Percentiles rank a stretch among this genome's conserved stretches.
Evolutionary conservation across 1,140 invertebrate species (phyloP).

Genomic region (Scaptomyza montana): DNA sequence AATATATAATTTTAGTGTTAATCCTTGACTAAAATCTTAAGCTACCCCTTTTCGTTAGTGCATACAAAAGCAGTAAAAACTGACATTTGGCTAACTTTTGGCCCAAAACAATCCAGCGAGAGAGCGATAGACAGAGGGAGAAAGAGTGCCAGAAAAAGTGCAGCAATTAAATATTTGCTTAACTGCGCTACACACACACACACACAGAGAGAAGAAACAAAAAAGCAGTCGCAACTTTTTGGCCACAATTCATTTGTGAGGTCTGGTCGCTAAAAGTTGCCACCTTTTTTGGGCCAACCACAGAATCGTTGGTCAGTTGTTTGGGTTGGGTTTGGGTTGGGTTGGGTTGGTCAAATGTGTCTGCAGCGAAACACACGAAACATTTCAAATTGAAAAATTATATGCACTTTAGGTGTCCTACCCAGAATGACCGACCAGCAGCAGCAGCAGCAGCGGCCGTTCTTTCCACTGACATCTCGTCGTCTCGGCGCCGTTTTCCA

Average conservation of each 20-base stretch:
- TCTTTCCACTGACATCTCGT: constrained; percentile 35
- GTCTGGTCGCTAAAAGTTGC: constrained; percentile 50
- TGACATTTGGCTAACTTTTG: constrained; percentile 69
- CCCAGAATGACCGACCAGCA: too few species aligned
- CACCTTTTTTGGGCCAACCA: constrained; percentile 61
- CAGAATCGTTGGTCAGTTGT: constrained; percentile 43
- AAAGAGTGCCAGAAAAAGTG: constrained; percentile 67
- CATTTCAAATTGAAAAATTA: constrained; percentile 83
- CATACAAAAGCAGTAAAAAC: neutral
- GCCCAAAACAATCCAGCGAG: constrained; percentile 35
- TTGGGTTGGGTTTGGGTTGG: too few species aligned
- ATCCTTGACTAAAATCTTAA: too few species aligned
- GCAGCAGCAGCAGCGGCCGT: constrained; percentile 1
- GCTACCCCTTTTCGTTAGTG: neutral
- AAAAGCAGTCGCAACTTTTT: constrained; percentile 64
- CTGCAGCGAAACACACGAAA: constrained; percentile 43
- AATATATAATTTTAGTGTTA: too few species aligned
- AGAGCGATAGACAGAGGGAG: too few species aligned
- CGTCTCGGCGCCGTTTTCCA: constrained; percentile 64
- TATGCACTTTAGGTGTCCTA: constrained; percentile 81
- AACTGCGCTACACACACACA: constrained; percentile 59
- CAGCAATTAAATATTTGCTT: constrained; percentile 84
- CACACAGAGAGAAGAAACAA: constrained; percentile 14
- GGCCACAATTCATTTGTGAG: constrained; percentile 78
- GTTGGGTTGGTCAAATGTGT: constrained; percentile 18